Percentiles rank a stretch among this genome's conserved stretches.
Conservation (phyloP, 1,140 invertebrate species). For the Cyrtorhinus lividipennis region DNA sequence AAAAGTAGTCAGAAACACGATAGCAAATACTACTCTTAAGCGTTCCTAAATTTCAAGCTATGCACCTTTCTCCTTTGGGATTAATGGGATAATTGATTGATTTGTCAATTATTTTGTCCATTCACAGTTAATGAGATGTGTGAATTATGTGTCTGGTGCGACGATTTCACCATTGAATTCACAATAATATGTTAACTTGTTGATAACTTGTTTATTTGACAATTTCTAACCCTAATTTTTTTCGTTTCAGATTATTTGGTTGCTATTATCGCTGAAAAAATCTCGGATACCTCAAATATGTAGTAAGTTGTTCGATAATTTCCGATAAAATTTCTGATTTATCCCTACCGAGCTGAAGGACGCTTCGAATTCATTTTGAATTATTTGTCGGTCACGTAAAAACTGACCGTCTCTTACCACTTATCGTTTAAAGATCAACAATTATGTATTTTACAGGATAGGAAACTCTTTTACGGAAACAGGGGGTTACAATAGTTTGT, state of each 20-base stretch:
- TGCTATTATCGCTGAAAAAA: slow-evolving; percentile 10
- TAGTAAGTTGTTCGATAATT: slow-evolving; percentile 24
- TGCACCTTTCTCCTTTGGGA: too few species aligned
- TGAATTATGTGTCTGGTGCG: too few species aligned
- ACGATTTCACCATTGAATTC: too few species aligned
- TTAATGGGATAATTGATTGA: too few species aligned
- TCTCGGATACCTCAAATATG: slow-evolving; percentile 25
- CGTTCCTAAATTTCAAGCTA: too few species aligned
- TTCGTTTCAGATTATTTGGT: slow-evolving; percentile 3
- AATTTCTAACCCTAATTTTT: neutral
- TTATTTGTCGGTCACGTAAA: too few species aligned
- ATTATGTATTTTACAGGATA: slow-evolving; percentile 1
- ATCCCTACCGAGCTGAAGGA: slow-evolving; percentile 1
- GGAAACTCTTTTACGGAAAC: neutral
- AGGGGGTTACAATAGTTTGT: slow-evolving; percentile 1
- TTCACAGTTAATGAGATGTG: too few species aligned
- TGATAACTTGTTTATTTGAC: too few species aligned
- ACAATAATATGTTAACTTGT: too few species aligned
- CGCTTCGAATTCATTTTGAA: neutral
- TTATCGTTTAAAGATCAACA: neutral
- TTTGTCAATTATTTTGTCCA: too few species aligned
- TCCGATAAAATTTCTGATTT: neutral
- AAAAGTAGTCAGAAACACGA: too few species aligned
- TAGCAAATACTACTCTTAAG: too few species aligned
- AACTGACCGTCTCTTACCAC: neutral